These are phyloP conservation scores for Gulo gulo DNA, from an alignment of 2,113 vertebrate genomes.

Conservation along the genomic window DNA sequence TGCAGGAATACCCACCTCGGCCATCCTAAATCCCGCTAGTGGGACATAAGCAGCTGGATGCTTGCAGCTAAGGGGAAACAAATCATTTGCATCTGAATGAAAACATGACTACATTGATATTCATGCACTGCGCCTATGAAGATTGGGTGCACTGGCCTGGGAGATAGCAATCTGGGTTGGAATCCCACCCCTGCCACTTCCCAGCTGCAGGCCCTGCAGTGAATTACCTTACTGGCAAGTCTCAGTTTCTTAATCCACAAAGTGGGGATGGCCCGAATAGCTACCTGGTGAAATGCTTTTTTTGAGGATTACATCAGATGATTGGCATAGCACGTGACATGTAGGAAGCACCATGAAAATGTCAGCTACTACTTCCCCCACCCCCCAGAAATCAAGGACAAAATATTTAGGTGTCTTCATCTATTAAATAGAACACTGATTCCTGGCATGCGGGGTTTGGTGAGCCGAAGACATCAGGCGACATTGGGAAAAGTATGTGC, in stretches of 20 bases:
- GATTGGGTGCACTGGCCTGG: fast-evolving
- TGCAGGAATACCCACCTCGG: fast-evolving
- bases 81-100: background rate
- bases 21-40: background rate
- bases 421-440: background rate
- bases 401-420: background rate
- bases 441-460: background rate
- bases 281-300: background rate
- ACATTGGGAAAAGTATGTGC: background rate
- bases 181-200: background rate
- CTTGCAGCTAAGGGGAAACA: background rate
- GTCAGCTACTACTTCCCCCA: background rate
- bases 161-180: background rate
- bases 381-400: background rate
- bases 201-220: background rate
- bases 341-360: background rate
- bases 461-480: background rate
- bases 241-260: background rate
- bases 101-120: fast-evolving
- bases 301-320: background rate
- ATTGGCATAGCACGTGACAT: background rate
- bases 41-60: fast-evolving
- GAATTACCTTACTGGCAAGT: too few species aligned
- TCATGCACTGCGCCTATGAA: fast-evolving
- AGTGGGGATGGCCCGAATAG: too few species aligned